These are phyloP conservation scores for Python bivittatus DNA, from an alignment of 2,113 vertebrate genomes.

Conservation along the genomic window DNA sequence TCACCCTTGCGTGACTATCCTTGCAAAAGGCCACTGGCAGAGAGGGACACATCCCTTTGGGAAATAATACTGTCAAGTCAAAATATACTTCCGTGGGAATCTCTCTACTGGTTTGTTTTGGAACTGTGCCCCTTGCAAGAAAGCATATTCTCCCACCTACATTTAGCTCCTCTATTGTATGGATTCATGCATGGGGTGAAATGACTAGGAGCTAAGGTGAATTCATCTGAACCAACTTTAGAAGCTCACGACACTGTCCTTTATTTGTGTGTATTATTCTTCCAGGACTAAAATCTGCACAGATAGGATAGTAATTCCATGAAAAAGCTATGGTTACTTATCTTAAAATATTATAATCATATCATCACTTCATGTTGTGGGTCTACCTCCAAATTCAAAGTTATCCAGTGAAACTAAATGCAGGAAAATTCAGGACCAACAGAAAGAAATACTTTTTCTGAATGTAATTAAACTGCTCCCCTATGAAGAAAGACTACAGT, in stretches of 20 bases:
- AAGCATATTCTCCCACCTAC: background rate
- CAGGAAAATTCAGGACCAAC: background rate
- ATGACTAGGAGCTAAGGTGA: background rate
- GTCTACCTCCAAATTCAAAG: background rate
- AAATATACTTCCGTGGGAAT: slow-evolving; percentile 38
- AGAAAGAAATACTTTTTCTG: background rate
- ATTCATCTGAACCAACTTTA: background rate
- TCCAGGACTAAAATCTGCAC: background rate
- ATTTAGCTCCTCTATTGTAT: background rate
- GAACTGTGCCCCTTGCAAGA: background rate
- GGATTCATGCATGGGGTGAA: background rate
- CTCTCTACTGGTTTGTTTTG: slow-evolving; percentile 17
- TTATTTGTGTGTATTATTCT: background rate
- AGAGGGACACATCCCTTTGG: slow-evolving; percentile 10
- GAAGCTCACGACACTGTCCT: background rate
- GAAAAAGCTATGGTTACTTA: background rate
- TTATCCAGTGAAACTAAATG: background rate
- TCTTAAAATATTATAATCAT: background rate
- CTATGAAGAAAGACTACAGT: background rate
- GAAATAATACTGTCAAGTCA: slow-evolving; percentile 10
- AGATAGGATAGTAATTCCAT: background rate
- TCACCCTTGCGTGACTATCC: slow-evolving; percentile 1
- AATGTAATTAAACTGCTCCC: background rate
- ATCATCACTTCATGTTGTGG: background rate
- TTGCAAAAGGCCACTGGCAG: background rate